phyloP scores from a whole-genome alignment of 2,113 vertebrate genomes.

The Scartelaos histophorus region DNA sequence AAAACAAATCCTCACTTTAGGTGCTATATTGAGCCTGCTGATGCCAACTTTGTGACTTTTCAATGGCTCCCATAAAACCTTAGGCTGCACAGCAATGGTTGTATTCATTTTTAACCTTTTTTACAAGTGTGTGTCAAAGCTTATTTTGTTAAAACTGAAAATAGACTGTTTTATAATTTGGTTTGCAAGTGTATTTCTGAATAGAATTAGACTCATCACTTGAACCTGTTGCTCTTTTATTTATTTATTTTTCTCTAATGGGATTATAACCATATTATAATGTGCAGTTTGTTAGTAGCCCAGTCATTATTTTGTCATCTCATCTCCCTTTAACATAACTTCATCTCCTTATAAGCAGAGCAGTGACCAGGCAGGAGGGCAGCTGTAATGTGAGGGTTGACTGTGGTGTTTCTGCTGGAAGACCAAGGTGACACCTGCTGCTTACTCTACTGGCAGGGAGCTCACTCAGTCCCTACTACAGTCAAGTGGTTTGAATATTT shows the following conservation, averaged over 20 bases:
- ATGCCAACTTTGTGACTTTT: slow-evolving; percentile 19
- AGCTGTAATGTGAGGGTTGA: slow-evolving; percentile 6
- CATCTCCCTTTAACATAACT: too few species aligned
- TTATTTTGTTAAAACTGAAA: background rate
- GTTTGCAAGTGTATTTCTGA: background rate
- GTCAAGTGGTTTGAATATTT: too few species aligned
- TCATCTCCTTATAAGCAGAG: background rate
- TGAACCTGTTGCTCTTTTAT: background rate
- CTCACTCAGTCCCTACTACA: background rate
- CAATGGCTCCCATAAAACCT: slow-evolving; percentile 27
- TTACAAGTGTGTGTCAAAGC: background rate
- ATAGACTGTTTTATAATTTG: background rate
- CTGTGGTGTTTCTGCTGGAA: slow-evolving; percentile 1
- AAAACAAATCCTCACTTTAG: slow-evolving; percentile 21
- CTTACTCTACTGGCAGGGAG: slow-evolving; percentile 21
- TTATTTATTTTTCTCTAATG: background rate
- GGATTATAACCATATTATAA: background rate
- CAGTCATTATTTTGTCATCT: too few species aligned
- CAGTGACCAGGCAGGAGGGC: background rate
- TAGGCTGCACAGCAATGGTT: slow-evolving; percentile 9
- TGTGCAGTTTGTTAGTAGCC: background rate
- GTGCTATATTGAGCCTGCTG: slow-evolving; percentile 27
- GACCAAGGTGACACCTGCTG: slow-evolving; percentile 32
- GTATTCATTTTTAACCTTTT: slow-evolving; percentile 15
- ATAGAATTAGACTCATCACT: background rate